phyloP scores from a whole-genome alignment of 2,888 invertebrate species.

The Zeuzera pyrina region DNA sequence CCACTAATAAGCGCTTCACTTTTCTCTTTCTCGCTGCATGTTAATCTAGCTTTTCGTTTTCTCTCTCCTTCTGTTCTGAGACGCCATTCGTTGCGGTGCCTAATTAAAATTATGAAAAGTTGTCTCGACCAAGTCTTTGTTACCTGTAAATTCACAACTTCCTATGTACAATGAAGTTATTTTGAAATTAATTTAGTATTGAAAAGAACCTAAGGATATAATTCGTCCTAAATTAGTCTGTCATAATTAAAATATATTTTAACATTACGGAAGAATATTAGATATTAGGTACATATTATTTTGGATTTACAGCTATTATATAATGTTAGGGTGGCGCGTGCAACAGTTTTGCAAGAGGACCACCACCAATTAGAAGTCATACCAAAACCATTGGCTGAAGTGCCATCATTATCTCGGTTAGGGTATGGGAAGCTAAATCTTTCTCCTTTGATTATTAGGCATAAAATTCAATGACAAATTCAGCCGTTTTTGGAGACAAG shows the following conservation, averaged over 20 bases:
- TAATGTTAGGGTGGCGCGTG: conserved; percentile 58
- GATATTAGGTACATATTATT: too few relatives aligned
- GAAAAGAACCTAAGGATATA: too few relatives aligned
- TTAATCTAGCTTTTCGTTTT: conserved; percentile 28
- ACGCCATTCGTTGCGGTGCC: conserved; percentile 37
- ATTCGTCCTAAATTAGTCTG: too few relatives aligned
- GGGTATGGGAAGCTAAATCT: conserved; percentile 40
- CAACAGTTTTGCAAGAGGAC: conserved; percentile 66
- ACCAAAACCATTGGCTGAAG: conserved; percentile 64
- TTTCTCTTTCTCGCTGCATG: conserved; percentile 18
- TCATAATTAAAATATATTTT: too few relatives aligned
- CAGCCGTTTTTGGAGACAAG: conserved; percentile 69
- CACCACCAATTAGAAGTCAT: conserved; percentile 68
- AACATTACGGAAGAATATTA: too few relatives aligned
- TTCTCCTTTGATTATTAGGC: conserved; percentile 36
- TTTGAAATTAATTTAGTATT: too few relatives aligned
- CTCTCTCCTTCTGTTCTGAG: conserved; percentile 20
- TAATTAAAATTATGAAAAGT: conserved; percentile 39
- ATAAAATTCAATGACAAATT: conserved; percentile 51
- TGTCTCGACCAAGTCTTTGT: conserved; percentile 25
- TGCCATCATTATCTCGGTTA: conserved; percentile 66
- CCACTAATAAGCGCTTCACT: conserved; percentile 40
- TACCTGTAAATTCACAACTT: conserved; percentile 6
- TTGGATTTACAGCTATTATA: conserved; percentile 2
- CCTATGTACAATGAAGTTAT: neutral